Conservation (phyloP, 2,888 invertebrate species). For the Spisula solida region DNA sequence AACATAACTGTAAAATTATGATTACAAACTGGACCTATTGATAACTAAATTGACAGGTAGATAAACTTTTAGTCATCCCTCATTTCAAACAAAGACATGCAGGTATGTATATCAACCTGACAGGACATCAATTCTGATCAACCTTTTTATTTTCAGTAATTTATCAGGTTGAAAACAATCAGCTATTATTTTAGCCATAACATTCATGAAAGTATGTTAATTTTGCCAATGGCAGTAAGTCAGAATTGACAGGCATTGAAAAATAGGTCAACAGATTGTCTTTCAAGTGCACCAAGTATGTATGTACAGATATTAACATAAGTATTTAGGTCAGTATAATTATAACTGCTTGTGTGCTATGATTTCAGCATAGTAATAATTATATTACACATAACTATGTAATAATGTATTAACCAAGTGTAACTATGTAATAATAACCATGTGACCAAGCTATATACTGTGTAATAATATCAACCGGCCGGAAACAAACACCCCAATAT, state of each 20-base stretch:
- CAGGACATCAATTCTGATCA: neutral
- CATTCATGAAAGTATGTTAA: neutral
- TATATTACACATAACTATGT: neutral
- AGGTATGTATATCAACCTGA: neutral
- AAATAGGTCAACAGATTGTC: slow-evolving; percentile 3
- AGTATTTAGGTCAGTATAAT: neutral
- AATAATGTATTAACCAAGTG: neutral
- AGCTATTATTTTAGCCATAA: neutral
- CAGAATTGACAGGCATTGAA: slow-evolving; percentile 5
- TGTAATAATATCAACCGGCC: neutral
- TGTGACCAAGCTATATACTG: neutral
- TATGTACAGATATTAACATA: neutral
- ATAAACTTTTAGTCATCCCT: neutral
- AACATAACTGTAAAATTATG: neutral
- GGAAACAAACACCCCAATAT: neutral
- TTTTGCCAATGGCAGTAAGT: slow-evolving; percentile 1
- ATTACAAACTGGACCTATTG: neutral
- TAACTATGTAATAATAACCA: neutral
- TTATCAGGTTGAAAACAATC: neutral
- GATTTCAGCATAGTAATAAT: neutral
- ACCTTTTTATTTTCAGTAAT: neutral
- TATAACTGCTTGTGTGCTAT: neutral
- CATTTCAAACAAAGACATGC: neutral
- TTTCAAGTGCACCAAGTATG: neutral
- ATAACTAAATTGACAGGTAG: neutral